Percentiles rank a stretch among this genome's conserved stretches.
phyloP scores from a whole-genome alignment of 2,113 vertebrate species.

The Xenopus tropicalis region DNA sequence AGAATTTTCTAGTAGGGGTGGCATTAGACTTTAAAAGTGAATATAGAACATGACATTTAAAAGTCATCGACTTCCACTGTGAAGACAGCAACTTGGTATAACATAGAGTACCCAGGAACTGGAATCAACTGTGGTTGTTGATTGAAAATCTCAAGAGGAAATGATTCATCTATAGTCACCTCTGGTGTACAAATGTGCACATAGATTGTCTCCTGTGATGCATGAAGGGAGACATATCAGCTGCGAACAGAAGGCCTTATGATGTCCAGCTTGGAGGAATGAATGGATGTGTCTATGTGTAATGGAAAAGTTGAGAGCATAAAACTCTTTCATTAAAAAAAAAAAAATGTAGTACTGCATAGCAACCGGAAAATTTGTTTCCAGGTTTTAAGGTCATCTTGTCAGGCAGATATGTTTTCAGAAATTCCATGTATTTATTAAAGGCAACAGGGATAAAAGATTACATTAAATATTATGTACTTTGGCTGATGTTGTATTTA shows the following conservation, averaged over 20 bases:
- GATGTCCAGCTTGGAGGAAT: conserved; percentile 6
- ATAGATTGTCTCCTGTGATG: conserved; percentile 31
- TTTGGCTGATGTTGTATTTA: too few species aligned
- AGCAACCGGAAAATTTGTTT: too few species aligned
- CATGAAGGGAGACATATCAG: conserved; percentile 28
- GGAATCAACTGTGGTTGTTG: conserved; percentile 12
- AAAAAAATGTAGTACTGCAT: not conserved
- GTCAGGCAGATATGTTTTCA: too few species aligned
- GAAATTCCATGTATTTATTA: too few species aligned
- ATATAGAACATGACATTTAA: conserved; percentile 4
- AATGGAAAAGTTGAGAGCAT: not conserved
- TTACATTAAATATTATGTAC: too few species aligned
- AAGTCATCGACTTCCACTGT: conserved; percentile 10
- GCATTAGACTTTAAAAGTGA: not conserved
- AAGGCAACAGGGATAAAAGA: too few species aligned
- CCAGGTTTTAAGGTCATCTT: too few species aligned
- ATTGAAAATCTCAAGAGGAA: conserved; percentile 24
- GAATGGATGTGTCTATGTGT: not conserved
- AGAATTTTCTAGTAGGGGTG: not conserved
- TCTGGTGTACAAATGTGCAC: conserved; percentile 29
- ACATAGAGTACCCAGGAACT: not conserved
- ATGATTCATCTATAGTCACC: conserved; percentile 27
- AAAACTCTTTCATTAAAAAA: not conserved
- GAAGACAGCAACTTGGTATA: conserved; percentile 1
- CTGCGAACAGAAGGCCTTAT: conserved; percentile 7